Base-by-base conservation (phyloP, 1,140 invertebrate genomes). In the Euura saliciscinereae region DNA sequence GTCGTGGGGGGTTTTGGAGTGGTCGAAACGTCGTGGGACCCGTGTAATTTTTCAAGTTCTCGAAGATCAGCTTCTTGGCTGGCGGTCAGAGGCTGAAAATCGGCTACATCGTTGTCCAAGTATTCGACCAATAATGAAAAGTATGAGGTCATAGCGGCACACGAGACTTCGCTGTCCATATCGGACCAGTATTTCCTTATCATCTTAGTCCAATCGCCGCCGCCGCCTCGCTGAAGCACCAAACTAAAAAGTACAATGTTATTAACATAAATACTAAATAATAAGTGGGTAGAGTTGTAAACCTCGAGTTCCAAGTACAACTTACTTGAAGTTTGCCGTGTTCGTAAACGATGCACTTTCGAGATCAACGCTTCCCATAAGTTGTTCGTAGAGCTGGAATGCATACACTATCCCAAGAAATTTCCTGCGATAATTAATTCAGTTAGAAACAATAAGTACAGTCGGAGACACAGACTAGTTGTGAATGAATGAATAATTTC, bases 311-410 rank as follows among this genome's bases (percentile, higher is more conserved):
- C 6, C 8, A 42, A 6, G 28, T 68, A 45, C 67, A 51, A 79
- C 80, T 70, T 66, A 82, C 80, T 79, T 73, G 11, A 83, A 71
- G 5, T 76, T 82, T 82, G 8, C 76, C 74, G 10, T 73, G 45
- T 69, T 79, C 81, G 51, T 74, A 68, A 51, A 71, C 51, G 28
- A 28, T 28, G 28, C 28, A 28, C 28, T 28, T 28, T 28, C 28
- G 28, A 28, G 28, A 28, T 28, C 28, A 28, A 73, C 84, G 5
- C 82, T 79, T 7, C 81, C 76, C 74, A 81, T 78, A 7, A 85
- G 65, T 43, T 84, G 81, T 66, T 87, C 79, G 43, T 87, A 84
- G 0, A 89, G 73, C 80, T 89, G 88, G 73, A 89, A 89, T 66
- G 83, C 84, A 6, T 89, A 73, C 42, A 89, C 74, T 6, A 77